Percentiles rank a stretch among this genome's conserved stretches.
Conservation (phyloP, 2,888 invertebrate species). For the Hypomecis atomaria region DNA sequence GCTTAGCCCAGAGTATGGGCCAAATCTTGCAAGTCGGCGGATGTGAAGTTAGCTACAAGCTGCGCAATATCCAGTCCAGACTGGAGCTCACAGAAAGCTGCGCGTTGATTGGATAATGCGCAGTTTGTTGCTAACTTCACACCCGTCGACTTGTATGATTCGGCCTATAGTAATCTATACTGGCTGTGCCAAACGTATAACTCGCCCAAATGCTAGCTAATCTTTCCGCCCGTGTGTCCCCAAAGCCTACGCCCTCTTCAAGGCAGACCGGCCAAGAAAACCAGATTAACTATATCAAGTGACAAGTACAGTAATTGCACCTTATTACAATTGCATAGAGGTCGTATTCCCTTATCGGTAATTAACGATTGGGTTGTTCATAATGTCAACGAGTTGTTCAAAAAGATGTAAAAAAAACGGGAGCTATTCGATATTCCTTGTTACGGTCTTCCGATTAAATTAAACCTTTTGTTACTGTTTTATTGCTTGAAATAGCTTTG, state of each 20-base stretch:
- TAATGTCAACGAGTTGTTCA: conserved; percentile 27
- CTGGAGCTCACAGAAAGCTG: too few relatives aligned
- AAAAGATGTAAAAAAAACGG: background rate
- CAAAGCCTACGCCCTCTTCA: conserved; percentile 77
- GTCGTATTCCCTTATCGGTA: conserved; percentile 24
- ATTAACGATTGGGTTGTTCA: conserved; percentile 10
- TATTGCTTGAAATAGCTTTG: background rate
- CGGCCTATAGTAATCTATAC: background rate
- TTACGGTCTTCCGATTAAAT: background rate
- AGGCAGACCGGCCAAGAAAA: conserved; percentile 62
- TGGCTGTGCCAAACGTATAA: conserved; percentile 16
- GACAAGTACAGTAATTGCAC: conserved; percentile 26
- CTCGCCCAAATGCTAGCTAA: conserved; percentile 24
- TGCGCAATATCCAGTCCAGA: too few relatives aligned
- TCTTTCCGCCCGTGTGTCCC: conserved; percentile 40
- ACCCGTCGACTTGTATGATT: background rate
- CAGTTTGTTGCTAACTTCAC: too few relatives aligned
- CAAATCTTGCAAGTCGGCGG: too few relatives aligned
- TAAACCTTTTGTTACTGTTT: background rate
- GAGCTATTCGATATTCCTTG: conserved; percentile 2
- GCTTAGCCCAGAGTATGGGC: too few relatives aligned
- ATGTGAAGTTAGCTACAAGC: too few relatives aligned
- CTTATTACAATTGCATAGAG: conserved; percentile 27
- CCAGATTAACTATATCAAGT: conserved; percentile 41
- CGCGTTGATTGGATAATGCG: too few relatives aligned